Evolutionary conservation across 2,888 invertebrate species (phyloP).

Genomic region (Matsumyia berberina): DNA sequence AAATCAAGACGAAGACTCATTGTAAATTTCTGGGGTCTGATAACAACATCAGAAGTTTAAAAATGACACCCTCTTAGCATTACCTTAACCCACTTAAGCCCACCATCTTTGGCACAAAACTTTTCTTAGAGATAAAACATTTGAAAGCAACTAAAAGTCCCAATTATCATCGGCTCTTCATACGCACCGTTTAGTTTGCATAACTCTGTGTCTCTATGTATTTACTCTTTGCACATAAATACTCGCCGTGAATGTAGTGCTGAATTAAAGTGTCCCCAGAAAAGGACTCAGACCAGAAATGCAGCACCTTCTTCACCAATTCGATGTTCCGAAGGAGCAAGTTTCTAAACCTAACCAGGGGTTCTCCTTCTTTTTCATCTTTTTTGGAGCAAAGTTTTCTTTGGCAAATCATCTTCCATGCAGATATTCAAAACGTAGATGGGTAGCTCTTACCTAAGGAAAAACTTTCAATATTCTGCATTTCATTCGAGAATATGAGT

Average conservation of each 20-base stretch:
- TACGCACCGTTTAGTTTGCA: neutral
- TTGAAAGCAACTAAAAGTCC: neutral
- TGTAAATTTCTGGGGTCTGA: no score
- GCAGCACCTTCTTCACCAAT: constrained; percentile 19
- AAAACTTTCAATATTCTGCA: constrained; percentile 59
- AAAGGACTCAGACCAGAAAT: constrained; percentile 16
- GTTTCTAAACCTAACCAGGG: constrained; percentile 27
- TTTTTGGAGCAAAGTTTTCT: constrained; percentile 41
- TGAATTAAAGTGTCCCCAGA: constrained; percentile 32
- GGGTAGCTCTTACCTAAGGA: neutral
- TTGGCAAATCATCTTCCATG: constrained; percentile 64
- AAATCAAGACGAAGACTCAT: no score
- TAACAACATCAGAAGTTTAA: no score
- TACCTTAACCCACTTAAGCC: no score
- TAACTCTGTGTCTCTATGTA: neutral
- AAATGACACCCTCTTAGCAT: no score
- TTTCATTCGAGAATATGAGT: constrained; percentile 29
- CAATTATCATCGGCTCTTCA: constrained; percentile 4
- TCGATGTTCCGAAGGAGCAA: constrained; percentile 52
- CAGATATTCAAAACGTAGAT: constrained; percentile 52
- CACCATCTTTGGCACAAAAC: neutral
- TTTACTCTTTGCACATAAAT: constrained; percentile 8
- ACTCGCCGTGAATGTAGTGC: constrained; percentile 10
- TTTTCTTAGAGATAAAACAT: neutral
- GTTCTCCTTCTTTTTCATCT: constrained; percentile 28